Evolutionary conservation across 2,113 vertebrate genomes (phyloP).

Genomic region (Myotis davidii): DNA sequence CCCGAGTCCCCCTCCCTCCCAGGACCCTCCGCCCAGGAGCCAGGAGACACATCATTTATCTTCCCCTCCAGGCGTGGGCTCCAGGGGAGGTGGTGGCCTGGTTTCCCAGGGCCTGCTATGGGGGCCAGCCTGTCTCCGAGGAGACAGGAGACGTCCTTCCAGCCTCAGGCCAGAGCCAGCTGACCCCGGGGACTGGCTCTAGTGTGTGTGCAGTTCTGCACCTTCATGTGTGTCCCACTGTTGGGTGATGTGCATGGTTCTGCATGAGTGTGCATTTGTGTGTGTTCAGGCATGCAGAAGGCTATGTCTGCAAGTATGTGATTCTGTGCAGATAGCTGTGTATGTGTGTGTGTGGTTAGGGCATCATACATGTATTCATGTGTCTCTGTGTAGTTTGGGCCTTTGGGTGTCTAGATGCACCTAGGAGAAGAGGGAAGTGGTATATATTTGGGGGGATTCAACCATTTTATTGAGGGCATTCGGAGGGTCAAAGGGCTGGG

Average conservation of each 20-base stretch:
- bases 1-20: neutral
- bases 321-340: neutral
- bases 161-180: neutral
- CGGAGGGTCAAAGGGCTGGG: neutral
- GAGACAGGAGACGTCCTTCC: neutral
- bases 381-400: neutral
- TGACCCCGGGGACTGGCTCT: fast-evolving
- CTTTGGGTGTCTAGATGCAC: neutral
- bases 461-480: neutral
- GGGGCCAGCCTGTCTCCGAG: neutral
- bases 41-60: neutral
- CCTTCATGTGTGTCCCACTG: neutral
- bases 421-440: neutral
- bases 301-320: neutral
- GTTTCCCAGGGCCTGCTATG: neutral
- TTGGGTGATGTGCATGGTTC: too few species aligned
- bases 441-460: neutral
- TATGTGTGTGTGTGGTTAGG: neutral
- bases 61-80: neutral
- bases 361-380: neutral
- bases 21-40: neutral
- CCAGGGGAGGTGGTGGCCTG: neutral
- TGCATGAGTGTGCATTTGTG: neutral
- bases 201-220: fast-evolving
- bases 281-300: neutral